These are phyloP conservation scores for Campoplex nolae DNA, from an alignment of 2,888 invertebrate species.

Conservation along the genomic window DNA sequence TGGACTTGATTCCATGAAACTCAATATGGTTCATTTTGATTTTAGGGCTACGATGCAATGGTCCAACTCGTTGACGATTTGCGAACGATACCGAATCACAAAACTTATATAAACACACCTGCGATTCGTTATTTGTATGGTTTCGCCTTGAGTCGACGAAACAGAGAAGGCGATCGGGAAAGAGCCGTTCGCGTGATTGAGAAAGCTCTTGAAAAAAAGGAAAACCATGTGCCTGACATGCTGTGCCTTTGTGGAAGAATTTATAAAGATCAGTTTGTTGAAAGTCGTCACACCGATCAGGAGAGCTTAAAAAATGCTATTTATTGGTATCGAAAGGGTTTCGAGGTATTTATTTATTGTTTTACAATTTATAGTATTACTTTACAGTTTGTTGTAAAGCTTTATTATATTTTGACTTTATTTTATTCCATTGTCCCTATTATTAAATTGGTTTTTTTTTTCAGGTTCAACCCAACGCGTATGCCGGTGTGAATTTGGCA, in stretches of 20 bases:
- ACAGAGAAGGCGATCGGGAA: constrained; percentile 97
- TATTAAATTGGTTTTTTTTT: neutral
- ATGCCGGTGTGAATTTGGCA: constrained; percentile 99
- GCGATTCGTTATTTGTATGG: constrained; percentile 97
- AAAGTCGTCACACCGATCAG: constrained; percentile 95
- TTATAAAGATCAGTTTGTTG: constrained; percentile 98
- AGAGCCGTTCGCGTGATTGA: constrained; percentile 96
- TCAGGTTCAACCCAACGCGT: constrained; percentile 97
- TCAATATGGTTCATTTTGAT: constrained; percentile 27
- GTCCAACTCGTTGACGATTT: constrained; percentile 98
- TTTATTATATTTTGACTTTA: neutral
- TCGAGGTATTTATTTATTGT: constrained; percentile 87
- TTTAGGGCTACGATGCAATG: constrained; percentile 97
- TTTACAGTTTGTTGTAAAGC: neutral
- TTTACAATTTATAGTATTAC: neutral
- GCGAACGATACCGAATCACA: constrained; percentile 94
- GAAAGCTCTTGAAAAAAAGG: constrained; percentile 95
- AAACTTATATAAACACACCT: constrained; percentile 94
- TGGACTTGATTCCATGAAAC: neutral
- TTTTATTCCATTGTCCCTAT: neutral
- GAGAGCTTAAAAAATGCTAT: constrained; percentile 96
- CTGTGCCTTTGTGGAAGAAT: constrained; percentile 98
- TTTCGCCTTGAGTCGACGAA: constrained; percentile 98
- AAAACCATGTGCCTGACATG: constrained; percentile 98
- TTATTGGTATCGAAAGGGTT: constrained; percentile 98